Conservation (phyloP, 2,113 vertebrate genomes). For the Pollachius pollachius region DNA sequence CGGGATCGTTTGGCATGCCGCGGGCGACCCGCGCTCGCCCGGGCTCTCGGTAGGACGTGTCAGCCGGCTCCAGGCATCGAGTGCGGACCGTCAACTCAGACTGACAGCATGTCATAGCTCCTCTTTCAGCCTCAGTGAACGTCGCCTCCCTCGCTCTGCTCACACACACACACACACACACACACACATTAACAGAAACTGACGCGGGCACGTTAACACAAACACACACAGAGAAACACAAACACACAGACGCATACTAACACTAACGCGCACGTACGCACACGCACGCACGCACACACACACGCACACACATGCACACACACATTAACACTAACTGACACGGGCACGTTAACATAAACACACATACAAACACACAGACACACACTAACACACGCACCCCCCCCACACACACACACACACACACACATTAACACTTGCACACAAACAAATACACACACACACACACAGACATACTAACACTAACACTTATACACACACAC, state of each 20-base stretch:
- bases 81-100: slow-evolving; percentile 66
- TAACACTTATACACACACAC: too few relatives aligned
- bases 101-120: slow-evolving; percentile 68
- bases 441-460: too few relatives aligned
- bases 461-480: too few relatives aligned
- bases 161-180: not conserved
- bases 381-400: too few relatives aligned
- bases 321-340: not conserved
- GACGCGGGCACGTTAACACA: too few relatives aligned
- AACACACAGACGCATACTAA: too few relatives aligned
- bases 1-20: slow-evolving; percentile 47
- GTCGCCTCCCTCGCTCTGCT: slow-evolving; percentile 33
- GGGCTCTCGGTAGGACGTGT: slow-evolving; percentile 58
- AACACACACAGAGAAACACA: too few relatives aligned
- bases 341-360: too few relatives aligned
- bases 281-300: not conserved
- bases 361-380: too few relatives aligned
- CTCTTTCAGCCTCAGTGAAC: slow-evolving; percentile 67
- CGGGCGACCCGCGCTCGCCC: slow-evolving; percentile 41
- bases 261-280: too few relatives aligned
- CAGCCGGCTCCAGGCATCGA: slow-evolving; percentile 58
- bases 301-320: not conserved
- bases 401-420: too few relatives aligned
- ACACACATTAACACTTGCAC: too few relatives aligned
- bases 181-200: not conserved